Percentiles rank a stretch among this genome's conserved stretches.
phyloP scores from a whole-genome alignment of 2,888 invertebrate species.

The Palloptera scutellata region DNA sequence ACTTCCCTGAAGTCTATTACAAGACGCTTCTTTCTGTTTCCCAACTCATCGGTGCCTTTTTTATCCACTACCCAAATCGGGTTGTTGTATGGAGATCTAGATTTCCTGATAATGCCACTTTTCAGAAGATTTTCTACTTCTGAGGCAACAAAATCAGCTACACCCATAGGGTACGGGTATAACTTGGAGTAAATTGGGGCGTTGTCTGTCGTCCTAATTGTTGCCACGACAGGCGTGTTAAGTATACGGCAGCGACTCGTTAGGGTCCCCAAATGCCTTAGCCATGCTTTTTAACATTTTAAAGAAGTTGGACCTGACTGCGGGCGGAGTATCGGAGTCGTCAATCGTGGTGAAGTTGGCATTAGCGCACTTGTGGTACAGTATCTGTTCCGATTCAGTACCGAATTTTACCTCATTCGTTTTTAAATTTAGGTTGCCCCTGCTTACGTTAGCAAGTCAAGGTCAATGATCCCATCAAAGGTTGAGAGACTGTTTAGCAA shows the following conservation, averaged over 20 bases:
- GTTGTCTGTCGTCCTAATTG: slow-evolving; percentile 23
- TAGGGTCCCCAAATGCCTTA: slow-evolving; percentile 31
- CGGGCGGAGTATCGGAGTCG: slow-evolving; percentile 9
- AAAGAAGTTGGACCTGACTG: slow-evolving; percentile 11
- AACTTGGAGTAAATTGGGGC: slow-evolving; percentile 27
- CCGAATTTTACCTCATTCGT: slow-evolving; percentile 14
- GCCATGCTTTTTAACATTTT: slow-evolving; percentile 21
- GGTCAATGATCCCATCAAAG: slow-evolving; percentile 30
- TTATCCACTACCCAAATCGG: slow-evolving; percentile 31
- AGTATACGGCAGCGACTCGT: slow-evolving; percentile 25
- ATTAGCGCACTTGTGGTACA: slow-evolving; percentile 26
- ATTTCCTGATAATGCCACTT: slow-evolving; percentile 28
- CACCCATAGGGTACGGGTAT: slow-evolving; percentile 29
- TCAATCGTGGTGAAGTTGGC: slow-evolving; percentile 15
- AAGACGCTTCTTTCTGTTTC: slow-evolving; percentile 27
- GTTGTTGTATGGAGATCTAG: slow-evolving; percentile 29
- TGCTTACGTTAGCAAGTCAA: slow-evolving; percentile 24
- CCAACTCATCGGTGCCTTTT: slow-evolving; percentile 27
- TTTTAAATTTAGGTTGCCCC: slow-evolving; percentile 22
- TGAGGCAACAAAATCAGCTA: slow-evolving; percentile 27
- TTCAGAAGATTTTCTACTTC: slow-evolving; percentile 25
- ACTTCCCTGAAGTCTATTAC: slow-evolving; percentile 31
- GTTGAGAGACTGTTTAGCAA: slow-evolving; percentile 22
- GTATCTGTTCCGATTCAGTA: slow-evolving; percentile 24
- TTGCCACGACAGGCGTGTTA: slow-evolving; percentile 27